Percentiles rank a stretch among this genome's conserved stretches.
phyloP scores from a whole-genome alignment of 2,888 invertebrate species.

The Pollenia amentaria region DNA sequence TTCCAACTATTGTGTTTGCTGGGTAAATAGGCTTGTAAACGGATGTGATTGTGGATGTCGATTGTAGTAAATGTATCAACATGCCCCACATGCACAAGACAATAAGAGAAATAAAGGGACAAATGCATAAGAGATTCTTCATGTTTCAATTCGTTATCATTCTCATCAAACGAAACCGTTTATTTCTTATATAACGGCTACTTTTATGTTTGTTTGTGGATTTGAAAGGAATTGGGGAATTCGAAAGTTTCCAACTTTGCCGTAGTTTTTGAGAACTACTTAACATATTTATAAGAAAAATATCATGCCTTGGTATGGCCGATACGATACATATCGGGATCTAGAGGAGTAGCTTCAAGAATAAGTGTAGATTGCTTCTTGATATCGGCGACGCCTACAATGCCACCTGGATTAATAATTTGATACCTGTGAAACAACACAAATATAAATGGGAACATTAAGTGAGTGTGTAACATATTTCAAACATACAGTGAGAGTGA shows the following conservation, averaged over 20 bases:
- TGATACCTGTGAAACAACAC: slow-evolving; percentile 92
- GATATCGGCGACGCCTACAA: slow-evolving; percentile 90
- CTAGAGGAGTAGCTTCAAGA: slow-evolving; percentile 93
- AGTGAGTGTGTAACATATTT: slow-evolving; percentile 59
- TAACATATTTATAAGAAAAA: slow-evolving; percentile 42
- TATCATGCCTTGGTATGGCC: slow-evolving; percentile 99
- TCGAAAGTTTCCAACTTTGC: neutral
- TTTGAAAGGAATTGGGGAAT: neutral
- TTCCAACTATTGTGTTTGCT: neutral
- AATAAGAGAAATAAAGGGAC: slow-evolving; percentile 4
- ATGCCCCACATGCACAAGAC: slow-evolving; percentile 41
- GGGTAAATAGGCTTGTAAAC: slow-evolving; percentile 7
- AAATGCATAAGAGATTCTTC: slow-evolving; percentile 32
- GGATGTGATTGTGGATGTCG: slow-evolving; percentile 15
- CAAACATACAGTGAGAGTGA: slow-evolving; percentile 55
- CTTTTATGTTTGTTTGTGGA: neutral
- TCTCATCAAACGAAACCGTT: slow-evolving; percentile 43
- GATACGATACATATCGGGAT: slow-evolving; percentile 96
- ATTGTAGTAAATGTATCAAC: slow-evolving; percentile 39
- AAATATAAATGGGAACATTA: slow-evolving; percentile 56
- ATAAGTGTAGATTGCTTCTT: slow-evolving; percentile 93
- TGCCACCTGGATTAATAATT: slow-evolving; percentile 97
- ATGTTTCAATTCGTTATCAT: slow-evolving; percentile 15
- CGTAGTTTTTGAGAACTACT: neutral
- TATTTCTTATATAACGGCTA: slow-evolving; percentile 42